A percentile compares a stretch with the other conserved stretches of the same genome.
Conservation (phyloP, 2,888 invertebrate genomes). For the Agrochola macilenta region DNA sequence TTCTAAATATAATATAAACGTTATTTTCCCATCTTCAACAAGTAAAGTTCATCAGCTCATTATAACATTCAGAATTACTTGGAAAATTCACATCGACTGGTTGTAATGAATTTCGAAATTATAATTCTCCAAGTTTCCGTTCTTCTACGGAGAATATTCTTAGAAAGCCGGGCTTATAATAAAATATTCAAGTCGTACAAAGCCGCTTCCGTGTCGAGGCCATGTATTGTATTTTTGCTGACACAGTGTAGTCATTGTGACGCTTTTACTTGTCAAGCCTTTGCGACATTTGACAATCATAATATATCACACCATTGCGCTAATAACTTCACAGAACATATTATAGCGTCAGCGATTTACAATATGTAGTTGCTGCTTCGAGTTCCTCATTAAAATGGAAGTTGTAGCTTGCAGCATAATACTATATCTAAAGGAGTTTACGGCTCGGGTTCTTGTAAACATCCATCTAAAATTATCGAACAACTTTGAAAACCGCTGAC, state of each 20-base stretch:
- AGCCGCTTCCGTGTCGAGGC: slow-evolving; percentile 60
- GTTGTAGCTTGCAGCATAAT: no score
- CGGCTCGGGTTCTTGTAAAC: no score
- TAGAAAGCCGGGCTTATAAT: slow-evolving; percentile 53
- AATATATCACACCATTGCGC: not conserved
- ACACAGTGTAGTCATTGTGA: slow-evolving; percentile 36
- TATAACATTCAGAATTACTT: slow-evolving; percentile 57
- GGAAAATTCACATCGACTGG: slow-evolving; percentile 51
- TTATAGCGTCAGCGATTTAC: not conserved
- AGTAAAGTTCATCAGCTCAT: slow-evolving; percentile 60
- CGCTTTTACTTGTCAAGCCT: slow-evolving; percentile 35
- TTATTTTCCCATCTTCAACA: slow-evolving; percentile 27
- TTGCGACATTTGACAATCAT: slow-evolving; percentile 5
- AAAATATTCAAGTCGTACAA: slow-evolving; percentile 66
- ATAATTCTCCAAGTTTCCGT: slow-evolving; percentile 48
- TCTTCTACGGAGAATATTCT: slow-evolving; percentile 30
- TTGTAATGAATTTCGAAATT: slow-evolving; percentile 63
- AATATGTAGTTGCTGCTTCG: not conserved
- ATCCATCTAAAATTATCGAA: not conserved
- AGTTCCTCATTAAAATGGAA: not conserved
- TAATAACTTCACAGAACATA: no score
- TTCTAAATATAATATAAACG: slow-evolving; percentile 19
- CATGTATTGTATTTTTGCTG: slow-evolving; percentile 57
- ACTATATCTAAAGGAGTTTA: no score
- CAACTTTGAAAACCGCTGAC: not conserved